Base-by-base conservation (phyloP, 2,888 invertebrate genomes). In the Amorpha juglandis region DNA sequence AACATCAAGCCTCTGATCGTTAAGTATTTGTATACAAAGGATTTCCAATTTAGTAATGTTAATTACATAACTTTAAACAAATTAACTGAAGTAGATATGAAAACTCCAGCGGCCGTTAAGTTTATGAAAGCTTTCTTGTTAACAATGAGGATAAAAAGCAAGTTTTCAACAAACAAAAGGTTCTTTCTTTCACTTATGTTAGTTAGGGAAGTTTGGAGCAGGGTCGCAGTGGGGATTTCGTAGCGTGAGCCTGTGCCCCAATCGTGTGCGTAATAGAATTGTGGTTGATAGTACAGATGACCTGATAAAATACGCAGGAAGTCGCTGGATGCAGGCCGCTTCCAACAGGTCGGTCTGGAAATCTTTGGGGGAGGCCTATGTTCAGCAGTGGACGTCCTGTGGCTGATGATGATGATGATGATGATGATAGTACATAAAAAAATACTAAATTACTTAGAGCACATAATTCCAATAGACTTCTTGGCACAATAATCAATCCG, bases 81-180 rank as follows among this genome's bases (percentile, higher is more conserved):
- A 16, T 42, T 27, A 27, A 58, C 21, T 8, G 33, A 50, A 63
- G 50, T 63, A 51, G 50, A 63, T 63, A 63, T 63, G 51, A 63
- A 64, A 65, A 45, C 50, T 14, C 14, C 47, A 65, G 48, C 35
- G 65, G 48, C 55, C 21, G 47, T 16, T 3, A 42, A 62, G 62
- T 47, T 52, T 55, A 50, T 48, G 48, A 58, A 55, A 47, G 19
- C 62, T 53, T 66, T 66, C 53, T 67, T 63, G 52, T 27, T 51
- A 65, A 65, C 67, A 65, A 63, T 63, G 38, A 45, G 63, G 65
- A 65, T 58, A 68, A 68, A 67, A 62, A 45, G 51, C 16, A 64
- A 52, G 58, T 63, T 42, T 16, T 45, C 11, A 33, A 58, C 51
- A 68, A 68, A 68, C 55, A 55, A 50, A 66, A 35, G 16, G n/a